Percentiles rank a stretch among this genome's conserved stretches.
Evolutionary conservation across 2,888 invertebrate genomes (phyloP).

Genomic region (Girardia tigrina): DNA sequence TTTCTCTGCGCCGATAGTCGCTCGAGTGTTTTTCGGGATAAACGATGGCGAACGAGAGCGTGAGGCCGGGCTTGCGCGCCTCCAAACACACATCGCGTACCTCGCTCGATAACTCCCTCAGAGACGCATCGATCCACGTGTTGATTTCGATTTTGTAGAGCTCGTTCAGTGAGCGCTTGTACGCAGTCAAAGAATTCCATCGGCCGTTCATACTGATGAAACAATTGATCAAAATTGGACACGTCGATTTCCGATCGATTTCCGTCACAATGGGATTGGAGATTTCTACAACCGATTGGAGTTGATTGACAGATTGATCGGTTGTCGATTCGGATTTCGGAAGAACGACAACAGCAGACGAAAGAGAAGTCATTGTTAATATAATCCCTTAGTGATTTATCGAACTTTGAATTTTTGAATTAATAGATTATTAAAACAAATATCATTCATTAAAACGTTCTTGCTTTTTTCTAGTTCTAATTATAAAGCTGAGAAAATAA

Average conservation of each 20-base stretch:
- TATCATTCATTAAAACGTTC: too few species aligned
- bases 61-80: neutral
- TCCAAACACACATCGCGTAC: neutral
- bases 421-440: too few species aligned
- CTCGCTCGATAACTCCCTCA: neutral
- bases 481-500: too few species aligned
- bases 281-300: neutral
- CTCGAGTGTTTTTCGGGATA: neutral
- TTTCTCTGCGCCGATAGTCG: constrained; percentile 5
- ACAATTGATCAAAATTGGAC: neutral
- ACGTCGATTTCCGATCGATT: neutral
- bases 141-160: neutral
- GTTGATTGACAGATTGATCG: neutral
- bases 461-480: too few species aligned
- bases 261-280: neutral
- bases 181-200: neutral
- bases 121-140: constrained; percentile 1
- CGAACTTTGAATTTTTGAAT: too few species aligned
- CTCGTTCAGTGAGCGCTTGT: neutral
- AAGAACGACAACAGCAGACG: neutral
- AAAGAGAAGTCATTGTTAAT: neutral
- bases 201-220: constrained; percentile 5
- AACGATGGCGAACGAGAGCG: neutral
- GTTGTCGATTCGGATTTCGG: neutral
- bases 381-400: neutral